These are phyloP conservation scores for Drosophila neoperkinsi DNA, from an alignment of 2,888 invertebrate genomes.

Conservation along the genomic window DNA sequence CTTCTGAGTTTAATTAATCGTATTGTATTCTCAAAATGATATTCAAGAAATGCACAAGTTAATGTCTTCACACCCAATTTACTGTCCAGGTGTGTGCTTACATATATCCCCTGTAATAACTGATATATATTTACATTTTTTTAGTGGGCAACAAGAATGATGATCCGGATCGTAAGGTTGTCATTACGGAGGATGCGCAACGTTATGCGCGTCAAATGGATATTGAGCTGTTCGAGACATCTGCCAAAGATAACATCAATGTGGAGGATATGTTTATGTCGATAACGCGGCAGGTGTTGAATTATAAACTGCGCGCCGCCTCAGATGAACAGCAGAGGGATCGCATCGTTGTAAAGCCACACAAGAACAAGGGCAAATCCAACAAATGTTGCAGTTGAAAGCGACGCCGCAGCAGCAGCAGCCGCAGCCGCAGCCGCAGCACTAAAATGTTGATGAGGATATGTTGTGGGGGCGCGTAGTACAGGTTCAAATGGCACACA, in stretches of 20 bases:
- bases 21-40: neutral
- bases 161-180: conserved; percentile 97
- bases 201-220: conserved; percentile 99
- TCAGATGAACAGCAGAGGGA: conserved; percentile 84
- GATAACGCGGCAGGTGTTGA: conserved; percentile 87
- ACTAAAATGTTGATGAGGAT: conserved; percentile 24
- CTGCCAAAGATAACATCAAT: conserved; percentile 99
- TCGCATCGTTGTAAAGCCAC: conserved; percentile 82
- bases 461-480: conserved; percentile 63
- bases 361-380: conserved; percentile 82
- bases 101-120: neutral
- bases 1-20: neutral
- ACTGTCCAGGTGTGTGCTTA: neutral
- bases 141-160: conserved; percentile 98
- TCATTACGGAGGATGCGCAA: conserved; percentile 98
- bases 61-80: neutral
- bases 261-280: conserved; percentile 97
- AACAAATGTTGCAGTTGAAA: conserved; percentile 85
- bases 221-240: conserved; percentile 98
- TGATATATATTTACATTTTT: neutral
- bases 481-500: conserved; percentile 58
- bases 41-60: neutral
- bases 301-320: conserved; percentile 84
- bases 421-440: conserved; percentile 15
- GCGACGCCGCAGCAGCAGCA: conserved; percentile 32